phyloP scores from a whole-genome alignment of 2,113 vertebrate genomes.

The Grallaria varia region DNA sequence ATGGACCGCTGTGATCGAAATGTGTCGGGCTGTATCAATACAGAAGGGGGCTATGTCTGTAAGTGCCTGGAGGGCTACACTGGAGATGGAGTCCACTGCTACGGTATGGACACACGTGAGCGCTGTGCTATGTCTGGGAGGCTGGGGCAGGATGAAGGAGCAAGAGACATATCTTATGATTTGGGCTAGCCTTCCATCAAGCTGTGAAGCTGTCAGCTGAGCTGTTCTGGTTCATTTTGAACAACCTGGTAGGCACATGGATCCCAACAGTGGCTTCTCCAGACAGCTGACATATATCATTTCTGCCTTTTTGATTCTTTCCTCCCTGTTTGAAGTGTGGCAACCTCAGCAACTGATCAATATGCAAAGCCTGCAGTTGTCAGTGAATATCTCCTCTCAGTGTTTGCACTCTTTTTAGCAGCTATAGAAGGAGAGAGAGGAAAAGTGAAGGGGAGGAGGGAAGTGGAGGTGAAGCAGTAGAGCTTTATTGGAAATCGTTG shows the following conservation, averaged over 20 bases:
- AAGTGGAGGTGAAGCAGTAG: background rate
- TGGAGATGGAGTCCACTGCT: conserved; percentile 76
- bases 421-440: background rate
- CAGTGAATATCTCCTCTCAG: background rate
- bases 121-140: background rate
- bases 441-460: background rate
- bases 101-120: conserved; percentile 38
- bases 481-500: conserved; percentile 62
- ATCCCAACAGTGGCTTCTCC: background rate
- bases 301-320: background rate
- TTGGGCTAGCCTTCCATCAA: background rate
- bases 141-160: background rate
- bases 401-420: conserved; percentile 26
- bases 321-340: background rate
- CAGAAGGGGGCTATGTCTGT: conserved; percentile 76
- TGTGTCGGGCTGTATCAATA: conserved; percentile 69
- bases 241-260: background rate
- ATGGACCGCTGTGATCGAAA: conserved; percentile 41
- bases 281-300: background rate
- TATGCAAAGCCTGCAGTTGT: background rate
- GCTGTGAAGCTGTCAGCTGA: background rate
- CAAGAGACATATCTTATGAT: background rate
- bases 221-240: background rate
- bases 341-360: background rate
- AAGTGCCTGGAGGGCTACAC: conserved; percentile 72